Base-by-base conservation (phyloP, 35 echinoderm and acorn worm species). In the Apostichopus californicus region DNA sequence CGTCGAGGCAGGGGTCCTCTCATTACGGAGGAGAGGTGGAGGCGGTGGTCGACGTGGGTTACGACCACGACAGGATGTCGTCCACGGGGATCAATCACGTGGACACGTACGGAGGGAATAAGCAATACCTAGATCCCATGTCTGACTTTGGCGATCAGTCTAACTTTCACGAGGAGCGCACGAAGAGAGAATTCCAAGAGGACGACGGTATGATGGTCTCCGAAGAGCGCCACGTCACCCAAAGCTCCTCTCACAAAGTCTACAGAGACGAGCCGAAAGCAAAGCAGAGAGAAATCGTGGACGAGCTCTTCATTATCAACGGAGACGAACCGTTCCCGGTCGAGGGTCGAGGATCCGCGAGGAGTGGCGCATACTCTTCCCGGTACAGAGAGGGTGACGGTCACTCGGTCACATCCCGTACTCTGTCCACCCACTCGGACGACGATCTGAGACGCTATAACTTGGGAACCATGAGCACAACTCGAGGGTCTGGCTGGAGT, bases 121-220 rank as follows among this genome's bases (percentile, higher is more conserved):
- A 94, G 75, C 71, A 63, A 22, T 90, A 90, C 60, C 21, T 59
- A 25, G 93, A 94, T 78, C 93, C 93, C 5, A 94, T 94, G 93
- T 77, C 75, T 52, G 88, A 90, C 73, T 94, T 94, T 75, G 73
- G 86, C 8, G 87, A 82, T 73, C 78, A 90, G 73, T 89, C 86
- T 9, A 79, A 56, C 55, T 89, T 89, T 9, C 86, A 90, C 3
- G 93, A 94, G 60, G 93, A 94, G 55, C 86, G 81, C 13, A 78
- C 59, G 71, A 81, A 77, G 34, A 80, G 57, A 71, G 73, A 81
- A 77, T 77, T 90, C 52, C 77, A 78, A 12, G 75, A 94, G 5
- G 86, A 88, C 4, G 86, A 89, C 14, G 78, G 81, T 24, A 90
- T 88, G 55, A 88, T 79, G 85, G 82, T 84, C 5, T 90, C 87